Evolutionary conservation across 2,888 invertebrate genomes (phyloP).

Genomic region (Amphipyra tragopoginis): DNA sequence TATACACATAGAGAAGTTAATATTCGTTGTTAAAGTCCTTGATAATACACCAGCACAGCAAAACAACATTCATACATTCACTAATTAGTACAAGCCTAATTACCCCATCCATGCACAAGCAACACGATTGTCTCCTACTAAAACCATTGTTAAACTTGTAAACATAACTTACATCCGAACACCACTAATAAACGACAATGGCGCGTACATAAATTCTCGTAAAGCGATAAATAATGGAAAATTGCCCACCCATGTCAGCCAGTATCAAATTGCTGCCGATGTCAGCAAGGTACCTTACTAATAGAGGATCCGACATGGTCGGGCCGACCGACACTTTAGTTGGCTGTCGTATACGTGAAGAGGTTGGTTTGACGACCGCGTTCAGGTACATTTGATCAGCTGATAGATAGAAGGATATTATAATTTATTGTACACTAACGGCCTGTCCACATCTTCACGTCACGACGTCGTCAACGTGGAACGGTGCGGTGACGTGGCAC

Average conservation of each 20-base stretch:
- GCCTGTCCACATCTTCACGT: too few relatives aligned
- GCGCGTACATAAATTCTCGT: constrained; percentile 77
- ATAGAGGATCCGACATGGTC: constrained; percentile 14
- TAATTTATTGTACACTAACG: too few relatives aligned
- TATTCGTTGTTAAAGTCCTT: too few relatives aligned
- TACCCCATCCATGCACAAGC: constrained; percentile 2
- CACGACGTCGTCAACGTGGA: too few relatives aligned
- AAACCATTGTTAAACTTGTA: constrained; percentile 40
- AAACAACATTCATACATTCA: not conserved
- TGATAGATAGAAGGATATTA: too few relatives aligned
- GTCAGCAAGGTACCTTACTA: constrained; percentile 22
- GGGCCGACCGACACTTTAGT: too few relatives aligned
- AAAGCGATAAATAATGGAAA: constrained; percentile 82
- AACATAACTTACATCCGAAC: constrained; percentile 57
- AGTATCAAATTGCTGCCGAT: constrained; percentile 78
- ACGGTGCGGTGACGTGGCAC: too few relatives aligned
- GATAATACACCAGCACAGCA: not conserved
- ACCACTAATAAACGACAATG: constrained; percentile 74
- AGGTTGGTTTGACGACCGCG: too few relatives aligned
- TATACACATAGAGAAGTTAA: too few relatives aligned
- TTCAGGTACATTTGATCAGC: too few relatives aligned
- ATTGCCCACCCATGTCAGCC: constrained; percentile 83
- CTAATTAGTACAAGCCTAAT: constrained; percentile 22
- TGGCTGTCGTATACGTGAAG: too few relatives aligned
- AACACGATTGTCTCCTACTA: constrained; percentile 5